Base-by-base conservation (phyloP, 2,797 vertebrate genomes). In the Sebastolobus altivelis region DNA sequence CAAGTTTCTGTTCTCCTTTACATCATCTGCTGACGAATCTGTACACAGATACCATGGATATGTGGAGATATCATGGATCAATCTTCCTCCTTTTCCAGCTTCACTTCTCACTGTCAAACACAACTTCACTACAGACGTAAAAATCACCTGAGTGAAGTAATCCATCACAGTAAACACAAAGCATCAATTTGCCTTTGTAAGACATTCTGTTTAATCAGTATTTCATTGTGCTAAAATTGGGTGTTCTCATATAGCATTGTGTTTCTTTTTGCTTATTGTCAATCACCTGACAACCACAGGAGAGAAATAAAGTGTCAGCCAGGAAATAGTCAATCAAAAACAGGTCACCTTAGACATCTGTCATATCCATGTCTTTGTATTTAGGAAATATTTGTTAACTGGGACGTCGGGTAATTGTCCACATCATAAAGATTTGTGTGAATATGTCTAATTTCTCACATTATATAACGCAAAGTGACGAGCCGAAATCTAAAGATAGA, bases 291-390 rank as follows among this genome's bases (percentile, higher is more conserved):
- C 79, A 67, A 31, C 75, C 56, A 76, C 66, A 10, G 40, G 46
- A 77, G 65, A 61, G 46, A 78, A 74, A 85, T 33, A 79, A 83
- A 84, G 72, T 69, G 65, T 72, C 75, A 84, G 72, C 72, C 80
- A 79, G 81, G 73, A 90, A 90, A 87, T 59, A 81, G 83, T 89
- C 79, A 58, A 80, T 92, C 87, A 90, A 73, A 84, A 87, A 65
- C 60, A 65, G 20, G 38, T 85, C 78, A 83, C 56, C 65, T 81
- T 63, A 84, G 74, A 79, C 83, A 80, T 81, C 85, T 76, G 78
- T 87, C 87, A 85, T 55, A 27, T 60, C 75, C 60, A 52, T 1
- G 31, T 60, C 71, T 87, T 87, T 79, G 75, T 80, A 52, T 86
- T 10, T 40, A 46, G 31, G 49, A 79, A 69, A 68, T 63, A 77